A percentile compares a stretch with the other conserved stretches of the same genome.
phyloP scores from a whole-genome alignment of 2,797 vertebrate genomes.

The Carcharodon carcharias region DNA sequence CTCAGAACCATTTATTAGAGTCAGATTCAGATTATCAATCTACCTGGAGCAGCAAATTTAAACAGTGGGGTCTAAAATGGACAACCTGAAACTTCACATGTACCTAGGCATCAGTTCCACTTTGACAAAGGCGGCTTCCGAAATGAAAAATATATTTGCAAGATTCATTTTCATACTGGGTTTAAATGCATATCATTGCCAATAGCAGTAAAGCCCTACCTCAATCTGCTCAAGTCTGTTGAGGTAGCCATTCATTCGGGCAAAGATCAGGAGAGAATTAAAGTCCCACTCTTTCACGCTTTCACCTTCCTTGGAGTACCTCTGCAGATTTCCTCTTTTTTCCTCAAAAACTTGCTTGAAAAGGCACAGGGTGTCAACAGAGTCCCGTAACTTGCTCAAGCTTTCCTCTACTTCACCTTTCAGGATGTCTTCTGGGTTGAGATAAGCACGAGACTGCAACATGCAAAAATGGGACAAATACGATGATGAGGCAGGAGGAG shows the following conservation, averaged over 20 bases:
- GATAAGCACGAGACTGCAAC: conserved; percentile 63
- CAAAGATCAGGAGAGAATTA: conserved; percentile 63
- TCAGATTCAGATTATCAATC: not conserved
- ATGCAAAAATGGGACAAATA: not conserved
- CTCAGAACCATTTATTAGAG: too few relatives aligned
- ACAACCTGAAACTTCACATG: not conserved
- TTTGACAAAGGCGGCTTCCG: not conserved
- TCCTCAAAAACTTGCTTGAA: conserved; percentile 69
- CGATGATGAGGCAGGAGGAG: not conserved
- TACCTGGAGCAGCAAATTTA: not conserved
- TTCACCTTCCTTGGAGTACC: conserved; percentile 60
- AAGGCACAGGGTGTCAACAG: conserved; percentile 58
- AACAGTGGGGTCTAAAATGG: not conserved
- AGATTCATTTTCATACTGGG: not conserved
- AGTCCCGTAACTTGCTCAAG: conserved; percentile 62
- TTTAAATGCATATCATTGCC: not conserved
- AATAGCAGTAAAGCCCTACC: conserved; percentile 53
- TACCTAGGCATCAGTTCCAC: too few relatives aligned
- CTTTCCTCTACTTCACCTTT: conserved; percentile 75
- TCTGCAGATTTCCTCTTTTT: conserved; percentile 56
- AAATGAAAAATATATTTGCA: not conserved
- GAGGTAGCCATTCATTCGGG: conserved; percentile 67
- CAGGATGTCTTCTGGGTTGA: conserved; percentile 79
- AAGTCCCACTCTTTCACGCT: conserved; percentile 70
- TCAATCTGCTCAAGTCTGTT: conserved; percentile 60